Conservation (phyloP, 1,140 invertebrate species). For the Condylostylus longicornis region DNA sequence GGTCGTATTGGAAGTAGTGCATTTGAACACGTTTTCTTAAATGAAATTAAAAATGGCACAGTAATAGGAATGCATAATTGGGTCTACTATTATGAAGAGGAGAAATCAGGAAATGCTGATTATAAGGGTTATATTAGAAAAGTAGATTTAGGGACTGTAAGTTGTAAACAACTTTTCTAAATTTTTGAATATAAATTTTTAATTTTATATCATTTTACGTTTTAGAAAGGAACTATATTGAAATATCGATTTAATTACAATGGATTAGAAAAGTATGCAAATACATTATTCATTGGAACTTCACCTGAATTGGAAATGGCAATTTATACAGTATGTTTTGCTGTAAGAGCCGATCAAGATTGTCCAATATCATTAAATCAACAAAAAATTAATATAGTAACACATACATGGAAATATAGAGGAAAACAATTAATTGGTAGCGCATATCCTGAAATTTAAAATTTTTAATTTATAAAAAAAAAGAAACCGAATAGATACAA, state of each 20-base stretch:
- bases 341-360: constrained; percentile 48
- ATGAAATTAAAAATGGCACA: constrained; percentile 62
- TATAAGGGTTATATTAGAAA: constrained; percentile 70
- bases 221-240: constrained; percentile 61
- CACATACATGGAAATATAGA: constrained; percentile 53
- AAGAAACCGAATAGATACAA: too few relatives aligned
- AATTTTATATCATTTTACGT: constrained; percentile 22
- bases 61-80: constrained; percentile 76
- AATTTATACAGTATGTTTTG: constrained; percentile 73
- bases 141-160: constrained; percentile 52
- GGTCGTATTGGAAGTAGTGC: constrained; percentile 64
- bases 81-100: constrained; percentile 68
- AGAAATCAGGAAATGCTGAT: constrained; percentile 46
- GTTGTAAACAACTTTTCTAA: constrained; percentile 22
- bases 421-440: constrained; percentile 64
- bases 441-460: constrained; percentile 62
- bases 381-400: constrained; percentile 52
- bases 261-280: constrained; percentile 57
- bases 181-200: constrained; percentile 1
- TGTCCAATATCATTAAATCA: constrained; percentile 57
- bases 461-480: too few relatives aligned
- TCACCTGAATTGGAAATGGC: constrained; percentile 88
- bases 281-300: constrained; percentile 73
- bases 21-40: constrained; percentile 77
- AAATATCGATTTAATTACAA: constrained; percentile 63